Evolutionary conservation across 2,797 vertebrate genomes (phyloP).

Genomic region (Lepilemur ruficaudatus): DNA sequence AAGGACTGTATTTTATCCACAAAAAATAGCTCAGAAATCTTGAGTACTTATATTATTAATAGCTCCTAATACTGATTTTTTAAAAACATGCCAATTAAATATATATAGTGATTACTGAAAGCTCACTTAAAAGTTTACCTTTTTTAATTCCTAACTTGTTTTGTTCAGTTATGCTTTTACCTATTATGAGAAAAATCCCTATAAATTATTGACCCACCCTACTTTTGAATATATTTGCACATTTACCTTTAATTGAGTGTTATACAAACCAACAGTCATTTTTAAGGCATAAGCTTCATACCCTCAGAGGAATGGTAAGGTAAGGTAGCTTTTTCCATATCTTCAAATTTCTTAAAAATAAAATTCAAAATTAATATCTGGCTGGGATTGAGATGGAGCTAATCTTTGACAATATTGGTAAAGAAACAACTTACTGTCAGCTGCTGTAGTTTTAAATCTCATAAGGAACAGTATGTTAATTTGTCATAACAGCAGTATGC

Average conservation of each 20-base stretch:
- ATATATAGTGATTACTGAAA: background rate
- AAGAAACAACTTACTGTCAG: background rate
- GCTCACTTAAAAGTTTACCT: background rate
- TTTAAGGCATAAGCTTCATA: background rate
- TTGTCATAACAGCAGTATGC: background rate
- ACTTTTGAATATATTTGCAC: background rate
- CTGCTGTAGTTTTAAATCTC: constrained; percentile 11
- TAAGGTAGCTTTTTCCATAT: background rate
- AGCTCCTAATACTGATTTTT: background rate
- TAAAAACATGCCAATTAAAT: background rate
- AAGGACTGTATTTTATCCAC: background rate
- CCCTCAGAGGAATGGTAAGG: background rate
- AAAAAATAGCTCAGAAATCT: background rate
- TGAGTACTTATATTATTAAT: background rate
- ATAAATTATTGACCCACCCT: background rate
- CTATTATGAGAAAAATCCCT: background rate
- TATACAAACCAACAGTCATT: background rate
- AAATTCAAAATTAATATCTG: background rate
- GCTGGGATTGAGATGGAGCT: background rate
- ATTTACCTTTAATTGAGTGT: background rate
- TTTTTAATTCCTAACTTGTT: background rate
- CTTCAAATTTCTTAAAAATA: background rate
- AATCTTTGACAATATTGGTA: background rate
- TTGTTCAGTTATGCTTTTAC: background rate
- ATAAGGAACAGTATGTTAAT: background rate